Evolutionary conservation across 2,113 vertebrate genomes (phyloP), one percentile per base, ranked within the genome.

Genomic region (Chunga burmeisteri): DNA sequence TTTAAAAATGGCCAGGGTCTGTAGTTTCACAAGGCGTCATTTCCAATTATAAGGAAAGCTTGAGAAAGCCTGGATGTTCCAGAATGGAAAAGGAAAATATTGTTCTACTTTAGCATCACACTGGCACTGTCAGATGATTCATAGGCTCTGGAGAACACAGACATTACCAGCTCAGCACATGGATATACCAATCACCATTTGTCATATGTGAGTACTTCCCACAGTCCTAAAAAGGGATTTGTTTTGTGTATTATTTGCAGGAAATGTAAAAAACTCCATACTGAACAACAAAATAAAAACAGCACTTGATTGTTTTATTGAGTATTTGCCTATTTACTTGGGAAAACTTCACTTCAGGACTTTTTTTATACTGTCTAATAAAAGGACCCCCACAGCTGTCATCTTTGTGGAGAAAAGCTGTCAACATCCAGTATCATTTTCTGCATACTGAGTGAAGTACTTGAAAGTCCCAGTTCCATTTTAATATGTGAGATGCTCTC

Each of bases 81-180:
- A 87, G 72, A 67, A 56, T 52, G 36, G 85, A 88, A 91, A 78
- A 91, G n/a, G 61, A 85, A 92, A 95, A 96, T 81, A 96, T 62
- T 95, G 92, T 81, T 84, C 80, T 89, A 36, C 81, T 94, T 89
- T 71, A 93, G 81, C 38, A 96, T 93, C 83, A 71, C 77, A 78
- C 82, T 81, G 50, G 90, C 68, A 81, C 85, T 91, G 80, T 67
- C 71, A 93, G 86, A 93, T 95, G 95, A 97, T 97, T 97, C 94
- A 95, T 56, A 50, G 63, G 87, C 96, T 95, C 94, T 88, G 75
- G 89, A 97, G 97, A 90, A 59, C 73, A 73, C 80, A 97, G 88
- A 75, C 92, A 81, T 97, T 92, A 96, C 97, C 90, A 97, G 88
- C 96, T 97, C 97, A 97, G 97, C 97, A 96, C 93, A 96, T 97